Percentiles rank a stretch among this genome's conserved stretches.
phyloP scores from a whole-genome alignment of 2,888 invertebrate species.

The Conistra vaccinii region DNA sequence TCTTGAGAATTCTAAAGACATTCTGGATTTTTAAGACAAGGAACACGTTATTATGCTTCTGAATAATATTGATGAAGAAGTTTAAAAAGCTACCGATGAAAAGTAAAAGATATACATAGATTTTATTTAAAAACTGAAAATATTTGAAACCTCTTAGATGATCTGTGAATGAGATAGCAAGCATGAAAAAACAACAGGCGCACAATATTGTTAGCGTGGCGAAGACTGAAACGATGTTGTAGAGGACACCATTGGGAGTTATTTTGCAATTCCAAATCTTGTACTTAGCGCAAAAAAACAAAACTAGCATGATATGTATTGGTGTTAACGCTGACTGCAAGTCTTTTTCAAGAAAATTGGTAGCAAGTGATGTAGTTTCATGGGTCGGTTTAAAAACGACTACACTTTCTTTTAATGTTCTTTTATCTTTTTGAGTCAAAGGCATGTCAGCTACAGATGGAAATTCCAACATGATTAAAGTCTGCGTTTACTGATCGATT shows the following conservation, averaged over 20 bases:
- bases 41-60: constrained; percentile 17
- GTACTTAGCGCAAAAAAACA: constrained; percentile 21
- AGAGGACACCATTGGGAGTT: constrained; percentile 29
- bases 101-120: constrained; percentile 14
- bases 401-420: background rate
- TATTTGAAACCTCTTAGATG: constrained; percentile 13
- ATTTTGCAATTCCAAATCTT: constrained; percentile 15
- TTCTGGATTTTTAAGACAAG: constrained; percentile 32
- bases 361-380: background rate
- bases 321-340: constrained; percentile 10
- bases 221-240: background rate
- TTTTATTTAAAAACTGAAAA: constrained; percentile 29
- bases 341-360: constrained; percentile 12
- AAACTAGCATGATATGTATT: constrained; percentile 27
- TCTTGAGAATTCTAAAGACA: constrained; percentile 24
- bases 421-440: background rate
- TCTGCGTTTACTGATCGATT: background rate
- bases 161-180: constrained; percentile 4
- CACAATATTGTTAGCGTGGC: constrained; percentile 1
- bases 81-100: constrained; percentile 12
- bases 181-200: constrained; percentile 19
- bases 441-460: constrained; percentile 15
- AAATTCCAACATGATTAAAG: constrained; percentile 25
- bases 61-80: constrained; percentile 6
- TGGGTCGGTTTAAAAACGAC: background rate